Conservation (phyloP, 2,797 vertebrate species). For the Darevskia mixta region DNA sequence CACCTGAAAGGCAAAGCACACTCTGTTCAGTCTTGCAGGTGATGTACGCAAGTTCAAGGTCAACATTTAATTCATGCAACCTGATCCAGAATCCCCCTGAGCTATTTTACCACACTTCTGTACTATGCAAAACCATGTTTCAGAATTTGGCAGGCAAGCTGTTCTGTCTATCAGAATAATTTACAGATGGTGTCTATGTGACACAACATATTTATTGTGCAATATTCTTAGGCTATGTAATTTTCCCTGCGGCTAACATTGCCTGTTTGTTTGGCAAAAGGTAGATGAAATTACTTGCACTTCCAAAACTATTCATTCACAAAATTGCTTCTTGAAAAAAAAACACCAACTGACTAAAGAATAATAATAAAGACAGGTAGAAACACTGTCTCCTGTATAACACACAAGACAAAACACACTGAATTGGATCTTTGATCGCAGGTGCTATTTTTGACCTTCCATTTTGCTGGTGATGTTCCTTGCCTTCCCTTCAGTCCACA, state of each 20-base stretch:
- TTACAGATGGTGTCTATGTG: conserved; percentile 77
- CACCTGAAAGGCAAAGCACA: conserved; percentile 30
- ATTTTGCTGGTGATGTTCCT: conserved; percentile 60
- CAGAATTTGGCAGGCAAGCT: conserved; percentile 74
- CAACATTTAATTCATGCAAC: conserved; percentile 50
- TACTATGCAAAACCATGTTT: conserved; percentile 69
- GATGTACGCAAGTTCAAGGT: conserved; percentile 55
- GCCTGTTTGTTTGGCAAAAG: conserved; percentile 57
- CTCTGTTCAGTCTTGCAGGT: conserved; percentile 51
- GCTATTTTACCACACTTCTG: conserved; percentile 62
- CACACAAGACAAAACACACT: conserved; percentile 56
- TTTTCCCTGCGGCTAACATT: conserved; percentile 71
- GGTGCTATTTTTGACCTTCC: conserved; percentile 68
- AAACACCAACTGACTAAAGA: conserved; percentile 55
- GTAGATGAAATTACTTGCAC: conserved; percentile 61
- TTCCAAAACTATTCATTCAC: conserved; percentile 66
- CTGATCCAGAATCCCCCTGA: conserved; percentile 47
- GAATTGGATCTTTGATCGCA: conserved; percentile 66
- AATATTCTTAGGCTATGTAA: conserved; percentile 75
- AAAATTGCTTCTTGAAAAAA: conserved; percentile 39
- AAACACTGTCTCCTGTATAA: conserved; percentile 65
- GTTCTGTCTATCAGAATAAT: conserved; percentile 77
- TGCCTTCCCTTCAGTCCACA: conserved; percentile 58
- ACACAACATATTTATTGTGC: conserved; percentile 79
- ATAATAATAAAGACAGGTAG: conserved; percentile 65